Base-by-base conservation (phyloP, 2,888 invertebrate species). In the Drosophila robusta region DNA sequence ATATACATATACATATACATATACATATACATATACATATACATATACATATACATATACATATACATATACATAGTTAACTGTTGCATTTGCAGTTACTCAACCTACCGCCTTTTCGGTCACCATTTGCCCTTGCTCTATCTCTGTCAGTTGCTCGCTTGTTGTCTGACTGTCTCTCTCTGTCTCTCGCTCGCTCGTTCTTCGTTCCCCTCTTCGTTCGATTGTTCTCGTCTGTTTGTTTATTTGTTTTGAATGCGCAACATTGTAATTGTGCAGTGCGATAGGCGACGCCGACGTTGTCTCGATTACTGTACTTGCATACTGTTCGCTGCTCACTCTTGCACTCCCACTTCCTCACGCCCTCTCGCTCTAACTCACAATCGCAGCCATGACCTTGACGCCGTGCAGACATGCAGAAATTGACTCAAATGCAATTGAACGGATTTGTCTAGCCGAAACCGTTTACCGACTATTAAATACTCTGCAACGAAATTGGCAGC, bases 61-160 rank as follows among this genome's bases (percentile, higher is more conserved):
- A 36, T 18, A 9, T 46, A 24, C n/a, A 4, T 39, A 18, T 36
- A 8, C 41, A 7, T 45, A 5, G 72, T 70, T 61, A 77, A 69
- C 83, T 82, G 78, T 82, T 84, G 83, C 87, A 84, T 74, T 83
- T 75, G 64, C 76, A 75, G 60, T 61, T 50, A 47, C 29, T 42
- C 46, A 69, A 63, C 29, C 41, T 42, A 36, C 18, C 39, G 44
- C 47, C 47, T 47, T 38, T 44, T 18, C 39, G 16, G 36, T 22
- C 16, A 44, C 0, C 16, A 14, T 26, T 29, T n/a, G 11, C 12
- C 44, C 26, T 44, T 16, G 9, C 22, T 22, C 45, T n/a, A 2
- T 44, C 38, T 3, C 67, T 11, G n/a, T 16, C 56, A 12, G 12
- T 32, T 4, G 0, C 6, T 18, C n/a, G 7, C n/a, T n/a, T n/a